These are phyloP conservation scores for Psettodes erumei DNA, from an alignment of 2,113 vertebrate species.

Conservation along the genomic window DNA sequence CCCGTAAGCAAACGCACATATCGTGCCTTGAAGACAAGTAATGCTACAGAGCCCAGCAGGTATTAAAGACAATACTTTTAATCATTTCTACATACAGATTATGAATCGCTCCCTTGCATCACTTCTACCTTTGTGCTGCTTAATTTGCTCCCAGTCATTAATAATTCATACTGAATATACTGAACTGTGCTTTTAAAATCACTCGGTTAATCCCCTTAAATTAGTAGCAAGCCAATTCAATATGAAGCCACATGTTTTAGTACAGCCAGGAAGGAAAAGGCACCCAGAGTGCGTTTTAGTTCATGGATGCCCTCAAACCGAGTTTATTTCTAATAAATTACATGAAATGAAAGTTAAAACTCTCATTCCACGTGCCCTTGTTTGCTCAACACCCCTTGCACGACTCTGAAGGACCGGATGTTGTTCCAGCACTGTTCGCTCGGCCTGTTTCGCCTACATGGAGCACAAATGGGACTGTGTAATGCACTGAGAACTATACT, in stretches of 20 bases:
- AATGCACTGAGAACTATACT: not conserved
- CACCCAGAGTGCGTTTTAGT: not conserved
- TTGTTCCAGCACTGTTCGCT: not conserved
- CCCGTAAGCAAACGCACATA: constrained; percentile 36
- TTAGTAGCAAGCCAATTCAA: constrained; percentile 24
- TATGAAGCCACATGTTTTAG: not conserved
- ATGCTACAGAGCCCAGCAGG: constrained; percentile 15
- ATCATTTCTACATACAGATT: constrained; percentile 35
- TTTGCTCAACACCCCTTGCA: not conserved
- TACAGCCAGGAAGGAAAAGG: constrained; percentile 1
- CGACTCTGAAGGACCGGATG: not conserved
- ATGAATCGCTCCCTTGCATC: constrained; percentile 14
- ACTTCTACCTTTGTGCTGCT: constrained; percentile 29
- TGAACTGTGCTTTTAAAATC: constrained; percentile 28
- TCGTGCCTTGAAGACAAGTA: not conserved
- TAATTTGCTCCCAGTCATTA: constrained; percentile 40
- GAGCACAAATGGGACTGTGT: not conserved
- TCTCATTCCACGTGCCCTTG: not conserved
- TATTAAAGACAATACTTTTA: constrained; percentile 12
- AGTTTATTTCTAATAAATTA: not conserved
- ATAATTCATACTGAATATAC: constrained; percentile 51
- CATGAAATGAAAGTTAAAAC: not conserved
- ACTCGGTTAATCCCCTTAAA: constrained; percentile 30
- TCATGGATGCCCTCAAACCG: not conserved
- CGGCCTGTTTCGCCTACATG: not conserved